Conservation (phyloP, 2,797 vertebrate genomes). For the Semotilus atromaculatus region DNA sequence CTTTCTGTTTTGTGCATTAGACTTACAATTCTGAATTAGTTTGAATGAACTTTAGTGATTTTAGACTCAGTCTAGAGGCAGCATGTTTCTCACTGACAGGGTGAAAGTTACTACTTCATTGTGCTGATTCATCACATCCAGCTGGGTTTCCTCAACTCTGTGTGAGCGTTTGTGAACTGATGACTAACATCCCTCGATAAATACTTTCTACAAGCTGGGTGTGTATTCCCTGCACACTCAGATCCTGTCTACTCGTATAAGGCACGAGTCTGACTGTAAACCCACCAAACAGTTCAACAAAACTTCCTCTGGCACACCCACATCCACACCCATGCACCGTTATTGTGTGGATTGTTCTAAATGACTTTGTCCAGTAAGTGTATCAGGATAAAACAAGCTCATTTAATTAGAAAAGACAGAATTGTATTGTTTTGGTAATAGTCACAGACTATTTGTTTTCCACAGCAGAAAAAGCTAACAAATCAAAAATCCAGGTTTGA, state of each 20-base stretch:
- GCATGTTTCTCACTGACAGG: background rate
- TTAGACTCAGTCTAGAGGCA: too few species aligned
- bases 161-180: constrained; percentile 35
- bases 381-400: background rate
- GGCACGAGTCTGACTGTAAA: constrained; percentile 24
- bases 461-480: background rate
- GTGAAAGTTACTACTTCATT: constrained; percentile 20
- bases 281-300: constrained; percentile 40
- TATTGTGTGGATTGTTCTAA: background rate
- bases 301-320: constrained; percentile 37
- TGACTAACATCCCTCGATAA: constrained; percentile 50
- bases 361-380: too few species aligned
- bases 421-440: background rate
- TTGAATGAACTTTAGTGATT: too few species aligned
- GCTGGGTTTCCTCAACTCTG: constrained; percentile 41
- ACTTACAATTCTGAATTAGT: background rate
- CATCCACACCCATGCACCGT: constrained; percentile 21
- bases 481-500: background rate
- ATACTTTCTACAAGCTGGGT: constrained; percentile 43
- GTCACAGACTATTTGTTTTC: background rate
- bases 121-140: constrained; percentile 50
- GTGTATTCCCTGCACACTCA: constrained; percentile 46
- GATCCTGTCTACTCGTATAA: constrained; percentile 57
- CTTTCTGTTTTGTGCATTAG: background rate
- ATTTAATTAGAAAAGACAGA: background rate